Evolutionary conservation across 2,797 vertebrate genomes (phyloP).

Genomic region (Myoxocephalus aenaeus): DNA sequence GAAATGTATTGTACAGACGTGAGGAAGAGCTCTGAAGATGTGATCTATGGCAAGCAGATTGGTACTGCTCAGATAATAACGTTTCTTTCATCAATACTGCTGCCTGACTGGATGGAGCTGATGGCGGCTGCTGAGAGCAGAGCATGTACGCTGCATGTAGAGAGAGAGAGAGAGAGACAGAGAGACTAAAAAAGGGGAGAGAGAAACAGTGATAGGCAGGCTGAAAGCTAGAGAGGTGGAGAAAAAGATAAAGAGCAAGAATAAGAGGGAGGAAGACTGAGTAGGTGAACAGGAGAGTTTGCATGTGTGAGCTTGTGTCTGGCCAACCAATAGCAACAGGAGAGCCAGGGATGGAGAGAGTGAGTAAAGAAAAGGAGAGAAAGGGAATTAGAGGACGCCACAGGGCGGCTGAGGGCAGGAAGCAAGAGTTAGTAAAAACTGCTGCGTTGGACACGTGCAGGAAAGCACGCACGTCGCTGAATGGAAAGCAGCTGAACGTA

Average conservation of each 20-base stretch:
- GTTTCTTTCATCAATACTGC: constrained; percentile 58
- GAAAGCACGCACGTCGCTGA: constrained; percentile 23
- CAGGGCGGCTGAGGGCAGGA: constrained; percentile 61
- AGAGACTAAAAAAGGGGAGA: background rate
- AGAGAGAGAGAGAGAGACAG: constrained; percentile 19
- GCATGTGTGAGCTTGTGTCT: constrained; percentile 30
- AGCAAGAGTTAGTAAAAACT: constrained; percentile 56
- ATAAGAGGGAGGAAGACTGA: constrained; percentile 10
- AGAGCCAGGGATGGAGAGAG: constrained; percentile 48
- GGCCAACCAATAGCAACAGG: constrained; percentile 34
- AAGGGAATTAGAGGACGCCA: constrained; percentile 55
- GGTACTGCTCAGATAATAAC: constrained; percentile 45
- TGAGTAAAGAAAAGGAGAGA: constrained; percentile 53
- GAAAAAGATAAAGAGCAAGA: constrained; percentile 42
- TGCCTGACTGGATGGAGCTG: constrained; percentile 46
- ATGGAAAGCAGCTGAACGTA: constrained; percentile 16
- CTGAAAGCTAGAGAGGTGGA: constrained; percentile 40
- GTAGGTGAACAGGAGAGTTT: constrained; percentile 43
- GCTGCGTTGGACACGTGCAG: constrained; percentile 48
- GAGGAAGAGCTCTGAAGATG: constrained; percentile 28
- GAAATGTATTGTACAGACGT: constrained; percentile 4
- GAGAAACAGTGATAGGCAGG: constrained; percentile 16
- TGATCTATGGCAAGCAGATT: constrained; percentile 54
- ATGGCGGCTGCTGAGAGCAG: constrained; percentile 33
- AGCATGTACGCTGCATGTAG: constrained; percentile 64